Percentiles rank a stretch among this genome's conserved stretches.
These are phyloP conservation scores for Camelus dromedarius DNA, from an alignment of 2,113 vertebrate species.

Conservation along the genomic window DNA sequence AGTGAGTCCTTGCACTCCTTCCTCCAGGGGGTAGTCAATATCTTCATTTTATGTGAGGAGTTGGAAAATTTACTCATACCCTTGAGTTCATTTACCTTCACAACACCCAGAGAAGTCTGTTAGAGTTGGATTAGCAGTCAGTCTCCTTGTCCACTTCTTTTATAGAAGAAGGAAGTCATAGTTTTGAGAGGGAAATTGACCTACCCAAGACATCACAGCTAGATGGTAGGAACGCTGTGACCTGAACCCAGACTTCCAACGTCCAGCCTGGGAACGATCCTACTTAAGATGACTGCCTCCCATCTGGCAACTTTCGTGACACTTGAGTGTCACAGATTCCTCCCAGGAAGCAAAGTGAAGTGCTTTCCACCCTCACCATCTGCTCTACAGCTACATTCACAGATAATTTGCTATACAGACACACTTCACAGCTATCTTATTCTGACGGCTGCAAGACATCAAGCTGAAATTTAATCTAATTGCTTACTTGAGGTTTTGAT, in stretches of 20 bases:
- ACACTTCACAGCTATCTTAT: background rate
- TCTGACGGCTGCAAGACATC: background rate
- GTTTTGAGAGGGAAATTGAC: background rate
- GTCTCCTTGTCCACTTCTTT: background rate
- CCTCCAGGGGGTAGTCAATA: background rate
- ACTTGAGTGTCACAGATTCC: background rate
- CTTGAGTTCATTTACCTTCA: background rate
- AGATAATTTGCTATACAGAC: background rate
- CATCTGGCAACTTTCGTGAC: background rate
- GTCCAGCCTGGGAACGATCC: background rate
- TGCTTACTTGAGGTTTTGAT: background rate
- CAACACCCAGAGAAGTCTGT: background rate
- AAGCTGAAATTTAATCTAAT: background rate
- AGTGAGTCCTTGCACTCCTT: background rate
- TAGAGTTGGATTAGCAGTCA: background rate
- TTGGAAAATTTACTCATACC: background rate
- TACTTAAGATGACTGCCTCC: background rate
- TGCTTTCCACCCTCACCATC: background rate
- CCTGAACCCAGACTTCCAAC: background rate
- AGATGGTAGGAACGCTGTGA: background rate
- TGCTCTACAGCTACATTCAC: accelerated
- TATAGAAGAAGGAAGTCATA: background rate
- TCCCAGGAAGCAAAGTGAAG: too few species aligned
- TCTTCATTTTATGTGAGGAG: background rate
- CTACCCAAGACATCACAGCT: background rate